A percentile compares a stretch with the other conserved stretches of the same genome.
phyloP scores from a whole-genome alignment of 2,797 vertebrate species.

The Gymnodraco acuticeps region DNA sequence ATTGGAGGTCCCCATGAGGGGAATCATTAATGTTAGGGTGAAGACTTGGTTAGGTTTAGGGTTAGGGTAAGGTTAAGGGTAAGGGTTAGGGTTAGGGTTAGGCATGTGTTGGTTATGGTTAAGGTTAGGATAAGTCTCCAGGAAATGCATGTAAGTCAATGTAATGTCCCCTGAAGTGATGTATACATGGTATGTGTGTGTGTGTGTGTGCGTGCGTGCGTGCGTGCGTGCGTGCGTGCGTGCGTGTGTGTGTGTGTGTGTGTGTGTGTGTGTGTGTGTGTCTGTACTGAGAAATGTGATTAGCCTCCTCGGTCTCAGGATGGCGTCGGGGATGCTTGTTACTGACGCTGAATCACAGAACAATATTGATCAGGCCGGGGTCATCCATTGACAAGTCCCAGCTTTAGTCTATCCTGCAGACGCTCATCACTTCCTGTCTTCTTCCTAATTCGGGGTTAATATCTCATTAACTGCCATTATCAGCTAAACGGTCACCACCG shows the following conservation, averaged over 20 bases:
- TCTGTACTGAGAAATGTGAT: conserved; percentile 39
- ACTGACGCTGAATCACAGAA: conserved; percentile 42
- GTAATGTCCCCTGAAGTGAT: too few species aligned
- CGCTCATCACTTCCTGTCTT: conserved; percentile 53
- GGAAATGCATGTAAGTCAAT: too few species aligned
- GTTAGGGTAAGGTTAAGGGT: too few species aligned
- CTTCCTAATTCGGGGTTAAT: conserved; percentile 69
- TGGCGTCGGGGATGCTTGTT: conserved; percentile 41
- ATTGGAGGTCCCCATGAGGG: too few species aligned
- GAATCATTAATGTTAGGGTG: too few species aligned
- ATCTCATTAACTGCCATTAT: conserved; percentile 76
- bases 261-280: conserved; percentile 3
- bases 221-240: background rate
- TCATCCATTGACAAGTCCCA: conserved; percentile 34
- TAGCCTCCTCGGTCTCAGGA: conserved; percentile 38
- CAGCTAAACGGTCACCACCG: conserved; percentile 53
- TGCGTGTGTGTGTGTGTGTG: conserved; percentile 1
- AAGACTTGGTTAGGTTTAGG: too few species aligned
- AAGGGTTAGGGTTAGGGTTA: too few species aligned
- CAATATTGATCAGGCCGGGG: conserved; percentile 61
- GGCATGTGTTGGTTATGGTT: too few species aligned
- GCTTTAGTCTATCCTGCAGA: conserved; percentile 41
- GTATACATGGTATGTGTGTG: conserved; percentile 5
- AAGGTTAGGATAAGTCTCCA: too few species aligned
- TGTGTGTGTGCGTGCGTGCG: background rate